A percentile compares a stretch with the other conserved stretches of the same genome.
Evolutionary conservation across 2,888 invertebrate species (phyloP).

Genomic region (Eubasilissa splendida): DNA sequence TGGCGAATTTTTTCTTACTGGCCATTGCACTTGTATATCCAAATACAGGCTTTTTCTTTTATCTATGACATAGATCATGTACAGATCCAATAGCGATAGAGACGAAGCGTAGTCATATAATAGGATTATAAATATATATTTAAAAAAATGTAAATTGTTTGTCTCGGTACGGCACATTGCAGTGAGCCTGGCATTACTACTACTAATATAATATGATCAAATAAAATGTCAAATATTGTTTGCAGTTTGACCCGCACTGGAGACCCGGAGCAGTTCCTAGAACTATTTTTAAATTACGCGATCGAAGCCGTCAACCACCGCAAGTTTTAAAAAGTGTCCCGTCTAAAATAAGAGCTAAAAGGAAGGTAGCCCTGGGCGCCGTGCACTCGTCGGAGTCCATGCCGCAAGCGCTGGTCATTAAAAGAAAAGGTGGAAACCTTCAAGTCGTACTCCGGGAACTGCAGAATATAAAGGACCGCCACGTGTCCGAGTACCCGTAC

Average conservation of each 20-base stretch:
- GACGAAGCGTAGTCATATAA: too few species aligned
- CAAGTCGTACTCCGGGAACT: slow-evolving; percentile 70
- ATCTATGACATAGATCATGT: too few species aligned
- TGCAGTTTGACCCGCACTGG: slow-evolving; percentile 68
- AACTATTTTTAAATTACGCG: slow-evolving; percentile 60
- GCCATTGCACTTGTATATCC: too few species aligned
- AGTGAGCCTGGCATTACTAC: neutral
- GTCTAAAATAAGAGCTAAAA: neutral
- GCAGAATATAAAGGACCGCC: slow-evolving; percentile 66
- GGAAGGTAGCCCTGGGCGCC: neutral
- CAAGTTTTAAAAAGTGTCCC: neutral
- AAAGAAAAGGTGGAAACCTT: slow-evolving; percentile 67
- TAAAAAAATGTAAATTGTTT: too few species aligned
- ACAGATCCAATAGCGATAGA: too few species aligned
- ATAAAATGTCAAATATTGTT: slow-evolving; percentile 53
- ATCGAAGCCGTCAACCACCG: neutral
- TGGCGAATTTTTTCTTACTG: too few species aligned
- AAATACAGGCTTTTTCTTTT: too few species aligned
- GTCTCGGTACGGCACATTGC: too few species aligned
- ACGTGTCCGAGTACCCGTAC: slow-evolving; percentile 68
- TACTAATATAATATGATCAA: neutral
- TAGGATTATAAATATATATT: too few species aligned
- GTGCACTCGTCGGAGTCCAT: slow-evolving; percentile 60
- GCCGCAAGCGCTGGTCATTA: slow-evolving; percentile 67
- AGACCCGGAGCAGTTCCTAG: slow-evolving; percentile 67